Evolutionary conservation across 2,888 invertebrate genomes (phyloP).

Genomic region (Drosophila robusta): DNA sequence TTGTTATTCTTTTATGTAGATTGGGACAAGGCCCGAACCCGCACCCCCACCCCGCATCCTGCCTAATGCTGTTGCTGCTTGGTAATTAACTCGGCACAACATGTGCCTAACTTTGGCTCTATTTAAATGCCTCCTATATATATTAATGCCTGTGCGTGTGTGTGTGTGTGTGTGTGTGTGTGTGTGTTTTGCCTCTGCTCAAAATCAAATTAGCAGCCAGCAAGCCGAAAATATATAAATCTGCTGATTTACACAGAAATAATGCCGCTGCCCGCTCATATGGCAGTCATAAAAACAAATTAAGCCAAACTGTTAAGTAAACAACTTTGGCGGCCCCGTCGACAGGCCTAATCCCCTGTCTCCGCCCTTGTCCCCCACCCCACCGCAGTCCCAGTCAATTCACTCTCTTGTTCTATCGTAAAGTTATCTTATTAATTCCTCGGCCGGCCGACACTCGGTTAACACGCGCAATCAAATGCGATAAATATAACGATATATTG

Average conservation of each 20-base stretch:
- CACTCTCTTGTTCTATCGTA: conserved; percentile 24
- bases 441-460: conserved; percentile 52
- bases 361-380: not conserved
- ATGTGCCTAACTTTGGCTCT: conserved; percentile 64
- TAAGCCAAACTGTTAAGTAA: conserved; percentile 82
- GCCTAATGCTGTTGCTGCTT: conserved; percentile 20
- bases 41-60: too few species aligned
- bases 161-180: conserved; percentile 8
- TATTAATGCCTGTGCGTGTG: conserved; percentile 11
- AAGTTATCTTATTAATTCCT: conserved; percentile 79
- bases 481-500: conserved; percentile 77
- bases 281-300: conserved; percentile 75
- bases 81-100: conserved; percentile 76
- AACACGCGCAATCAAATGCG: conserved; percentile 79
- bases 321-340: conserved; percentile 63
- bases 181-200: conserved; percentile 45
- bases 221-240: conserved; percentile 67
- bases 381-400: conserved; percentile 5
- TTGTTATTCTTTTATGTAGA: conserved; percentile 64
- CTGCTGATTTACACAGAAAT: conserved; percentile 81
- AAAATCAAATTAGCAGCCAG: conserved; percentile 80
- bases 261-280: conserved; percentile 43
- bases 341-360: conserved; percentile 49
- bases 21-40: conserved; percentile 14
- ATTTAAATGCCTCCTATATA: conserved; percentile 60